phyloP scores from a whole-genome alignment of 1,140 invertebrate genomes.

The Araneus ventricosus region DNA sequence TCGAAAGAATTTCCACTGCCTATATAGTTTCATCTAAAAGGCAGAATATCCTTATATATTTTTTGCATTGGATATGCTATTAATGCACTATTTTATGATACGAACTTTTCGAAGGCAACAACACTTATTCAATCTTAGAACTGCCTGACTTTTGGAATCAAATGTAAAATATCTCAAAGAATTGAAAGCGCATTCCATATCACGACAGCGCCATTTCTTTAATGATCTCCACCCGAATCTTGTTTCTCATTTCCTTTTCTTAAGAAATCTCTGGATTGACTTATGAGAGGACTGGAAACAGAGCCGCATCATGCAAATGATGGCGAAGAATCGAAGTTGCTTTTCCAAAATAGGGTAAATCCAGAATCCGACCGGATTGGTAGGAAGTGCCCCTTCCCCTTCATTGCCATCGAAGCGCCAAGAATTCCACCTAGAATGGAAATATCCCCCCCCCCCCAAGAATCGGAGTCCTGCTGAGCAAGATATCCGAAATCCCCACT shows the following conservation, averaged over 20 bases:
- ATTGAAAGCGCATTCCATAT: no score
- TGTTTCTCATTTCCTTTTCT: neutral
- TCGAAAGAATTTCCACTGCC: no score
- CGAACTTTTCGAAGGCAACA: no score
- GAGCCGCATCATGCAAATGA: neutral
- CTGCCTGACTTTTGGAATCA: no score
- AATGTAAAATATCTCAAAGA: no score
- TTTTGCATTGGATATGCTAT: no score
- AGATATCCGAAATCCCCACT: constrained; percentile 18
- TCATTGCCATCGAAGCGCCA: neutral
- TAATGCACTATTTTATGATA: no score
- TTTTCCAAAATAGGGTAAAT: neutral
- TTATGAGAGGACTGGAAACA: neutral
- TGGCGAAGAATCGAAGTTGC: neutral
- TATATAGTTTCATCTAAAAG: no score
- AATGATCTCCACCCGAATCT: no score
- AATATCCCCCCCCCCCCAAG: neutral
- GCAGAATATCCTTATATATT: no score
- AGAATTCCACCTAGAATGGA: neutral
- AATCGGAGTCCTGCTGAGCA: neutral
- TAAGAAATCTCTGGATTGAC: neutral
- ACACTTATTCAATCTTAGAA: no score
- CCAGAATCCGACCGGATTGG: neutral
- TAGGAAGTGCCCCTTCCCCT: neutral
- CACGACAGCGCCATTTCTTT: no score